Percentiles rank a stretch among this genome's conserved stretches.
Conservation (phyloP, 2,113 vertebrate species). For the Mesocricetus auratus region DNA sequence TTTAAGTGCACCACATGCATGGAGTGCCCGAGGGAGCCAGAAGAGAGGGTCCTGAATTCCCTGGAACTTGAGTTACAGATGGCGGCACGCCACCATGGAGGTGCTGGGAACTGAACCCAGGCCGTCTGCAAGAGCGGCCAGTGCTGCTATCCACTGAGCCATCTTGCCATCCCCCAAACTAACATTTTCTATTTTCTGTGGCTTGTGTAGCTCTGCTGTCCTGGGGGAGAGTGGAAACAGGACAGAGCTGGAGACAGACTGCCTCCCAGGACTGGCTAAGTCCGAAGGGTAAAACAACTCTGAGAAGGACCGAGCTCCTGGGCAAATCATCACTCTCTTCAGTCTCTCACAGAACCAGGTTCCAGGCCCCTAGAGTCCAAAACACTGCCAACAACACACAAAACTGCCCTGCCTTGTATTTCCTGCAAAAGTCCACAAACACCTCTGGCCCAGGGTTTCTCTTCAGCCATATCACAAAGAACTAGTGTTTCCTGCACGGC, state of each 20-base stretch:
- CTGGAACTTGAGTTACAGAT: neutral
- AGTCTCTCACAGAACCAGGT: neutral
- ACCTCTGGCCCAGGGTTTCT: neutral
- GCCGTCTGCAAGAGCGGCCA: neutral
- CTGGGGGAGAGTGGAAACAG: neutral
- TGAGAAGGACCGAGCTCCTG: neutral
- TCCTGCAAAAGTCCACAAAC: neutral
- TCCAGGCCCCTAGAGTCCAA: neutral
- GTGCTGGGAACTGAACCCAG: neutral
- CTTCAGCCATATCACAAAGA: neutral
- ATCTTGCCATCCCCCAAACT: neutral
- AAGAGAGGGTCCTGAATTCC: neutral
- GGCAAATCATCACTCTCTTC: too few relatives aligned
- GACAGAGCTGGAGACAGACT: neutral
- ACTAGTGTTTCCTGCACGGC: neutral
- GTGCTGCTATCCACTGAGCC: neutral
- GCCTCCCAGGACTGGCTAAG: neutral
- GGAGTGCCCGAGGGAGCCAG: neutral
- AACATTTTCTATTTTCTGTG: neutral
- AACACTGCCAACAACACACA: neutral
- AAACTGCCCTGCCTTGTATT: neutral
- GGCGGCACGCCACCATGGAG: too few relatives aligned
- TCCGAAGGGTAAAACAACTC: neutral
- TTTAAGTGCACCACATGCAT: neutral
- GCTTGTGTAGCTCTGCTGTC: neutral